Percentiles rank a stretch among this genome's conserved stretches.
Evolutionary conservation across 2,113 vertebrate genomes (phyloP).

Genomic region (Pogonocichla stellata): DNA sequence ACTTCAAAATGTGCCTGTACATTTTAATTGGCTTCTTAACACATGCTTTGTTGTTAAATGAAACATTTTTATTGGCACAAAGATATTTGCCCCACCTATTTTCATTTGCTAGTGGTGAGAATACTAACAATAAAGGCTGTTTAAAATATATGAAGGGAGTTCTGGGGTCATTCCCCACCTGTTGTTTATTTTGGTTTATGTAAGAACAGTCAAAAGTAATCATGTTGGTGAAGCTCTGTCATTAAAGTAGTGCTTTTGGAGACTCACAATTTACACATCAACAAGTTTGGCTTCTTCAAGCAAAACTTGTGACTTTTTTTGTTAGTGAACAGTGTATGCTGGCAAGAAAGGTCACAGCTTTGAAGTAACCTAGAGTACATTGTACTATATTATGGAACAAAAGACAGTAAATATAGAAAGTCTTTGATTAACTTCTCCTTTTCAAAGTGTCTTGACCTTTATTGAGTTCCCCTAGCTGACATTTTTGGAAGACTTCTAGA

Average conservation of each 20-base stretch:
- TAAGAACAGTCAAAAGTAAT: conserved; percentile 28
- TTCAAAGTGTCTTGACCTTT: conserved; percentile 43
- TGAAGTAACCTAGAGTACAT: neutral
- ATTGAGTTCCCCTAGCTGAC: conserved; percentile 25
- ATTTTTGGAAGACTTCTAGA: conserved; percentile 48
- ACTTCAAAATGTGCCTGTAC: neutral
- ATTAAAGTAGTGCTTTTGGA: neutral
- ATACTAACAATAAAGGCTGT: neutral
- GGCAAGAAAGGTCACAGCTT: conserved; percentile 10
- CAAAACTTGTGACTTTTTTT: neutral
- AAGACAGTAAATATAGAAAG: conserved; percentile 23
- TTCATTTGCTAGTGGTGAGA: conserved; percentile 38
- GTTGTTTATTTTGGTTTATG: conserved; percentile 57
- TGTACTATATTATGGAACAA: neutral
- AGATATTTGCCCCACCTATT: conserved; percentile 37
- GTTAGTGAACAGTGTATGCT: neutral
- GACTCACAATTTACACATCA: neutral
- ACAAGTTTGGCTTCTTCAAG: neutral
- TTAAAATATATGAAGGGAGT: conserved; percentile 5
- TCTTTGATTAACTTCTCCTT: conserved; percentile 33
- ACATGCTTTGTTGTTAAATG: conserved; percentile 40
- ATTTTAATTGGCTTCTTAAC: conserved; percentile 1
- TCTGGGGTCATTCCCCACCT: conserved; percentile 35
- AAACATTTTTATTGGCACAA: conserved; percentile 56
- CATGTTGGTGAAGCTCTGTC: neutral